These are phyloP conservation scores for Notoglanidium macrostoma DNA, from an alignment of 2,797 vertebrate species.

Conservation along the genomic window DNA sequence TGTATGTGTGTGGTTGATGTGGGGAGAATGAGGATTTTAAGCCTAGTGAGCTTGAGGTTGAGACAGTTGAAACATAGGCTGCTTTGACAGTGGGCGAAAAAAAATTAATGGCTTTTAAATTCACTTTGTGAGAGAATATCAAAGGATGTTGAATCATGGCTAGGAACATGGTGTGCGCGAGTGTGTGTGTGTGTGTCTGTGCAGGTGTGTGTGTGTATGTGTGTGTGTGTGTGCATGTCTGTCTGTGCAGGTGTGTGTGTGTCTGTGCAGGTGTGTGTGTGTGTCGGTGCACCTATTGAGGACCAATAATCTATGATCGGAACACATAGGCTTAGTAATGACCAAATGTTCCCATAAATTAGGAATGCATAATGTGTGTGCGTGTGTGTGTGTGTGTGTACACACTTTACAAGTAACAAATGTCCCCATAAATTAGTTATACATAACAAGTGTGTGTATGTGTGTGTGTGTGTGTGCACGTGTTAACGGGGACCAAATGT, in stretches of 20 bases:
- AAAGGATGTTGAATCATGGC: conserved; percentile 44
- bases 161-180: conserved; percentile 28
- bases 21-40: conserved; percentile 34
- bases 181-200: conserved; percentile 29
- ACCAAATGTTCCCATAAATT: neutral
- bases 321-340: neutral
- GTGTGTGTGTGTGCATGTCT: conserved; percentile 8
- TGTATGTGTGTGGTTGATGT: conserved; percentile 35
- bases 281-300: neutral
- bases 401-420: neutral
- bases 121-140: conserved; percentile 53
- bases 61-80: conserved; percentile 50
- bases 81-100: conserved; percentile 36
- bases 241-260: no score
- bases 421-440: neutral
- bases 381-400: neutral
- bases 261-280: neutral
- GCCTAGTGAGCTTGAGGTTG: conserved; percentile 15
- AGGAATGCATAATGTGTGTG: neutral
- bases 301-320: neutral
- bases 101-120: conserved; percentile 57
- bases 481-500: neutral
- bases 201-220: conserved; percentile 34
- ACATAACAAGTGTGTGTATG: conserved; percentile 1
- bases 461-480: neutral